Conservation (phyloP, 2,888 invertebrate genomes). For the Malthinus seriepunctatus region DNA sequence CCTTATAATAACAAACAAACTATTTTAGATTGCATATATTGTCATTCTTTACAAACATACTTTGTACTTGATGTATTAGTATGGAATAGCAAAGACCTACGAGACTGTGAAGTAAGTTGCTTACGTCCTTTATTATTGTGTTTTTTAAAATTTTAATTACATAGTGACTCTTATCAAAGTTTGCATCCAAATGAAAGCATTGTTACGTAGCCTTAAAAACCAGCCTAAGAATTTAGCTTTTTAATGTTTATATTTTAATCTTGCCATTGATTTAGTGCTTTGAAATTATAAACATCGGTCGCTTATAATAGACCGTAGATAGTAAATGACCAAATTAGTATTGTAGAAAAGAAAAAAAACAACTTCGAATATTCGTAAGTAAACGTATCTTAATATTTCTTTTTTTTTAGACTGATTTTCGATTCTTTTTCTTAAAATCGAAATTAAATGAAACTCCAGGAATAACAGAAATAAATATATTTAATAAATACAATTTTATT, state of each 20-base stretch:
- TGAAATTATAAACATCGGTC: too few species aligned
- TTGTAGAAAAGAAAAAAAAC: too few species aligned
- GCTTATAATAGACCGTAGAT: too few species aligned
- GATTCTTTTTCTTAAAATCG: conserved; percentile 81
- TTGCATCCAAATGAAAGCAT: background rate
- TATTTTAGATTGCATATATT: conserved; percentile 84
- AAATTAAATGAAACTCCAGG: conserved; percentile 70
- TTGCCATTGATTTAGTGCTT: too few species aligned
- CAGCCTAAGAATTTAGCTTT: too few species aligned
- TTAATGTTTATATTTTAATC: too few species aligned
- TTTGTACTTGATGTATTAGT: conserved; percentile 83
- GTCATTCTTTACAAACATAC: conserved; percentile 62
- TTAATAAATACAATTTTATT: conserved; percentile 57
- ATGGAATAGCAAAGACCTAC: conserved; percentile 75
- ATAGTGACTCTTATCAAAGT: background rate
- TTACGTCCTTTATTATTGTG: background rate
- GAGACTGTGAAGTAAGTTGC: conserved; percentile 74
- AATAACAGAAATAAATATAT: conserved; percentile 47
- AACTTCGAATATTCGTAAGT: background rate
- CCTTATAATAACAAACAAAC: conserved; percentile 57
- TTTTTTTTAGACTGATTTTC: conserved; percentile 75
- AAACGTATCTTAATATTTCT: too few species aligned
- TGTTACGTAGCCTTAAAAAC: too few species aligned
- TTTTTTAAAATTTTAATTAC: background rate
- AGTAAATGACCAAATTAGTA: too few species aligned